Base-by-base conservation (phyloP, 2,797 vertebrate species). In the Anniella stebbinsi region DNA sequence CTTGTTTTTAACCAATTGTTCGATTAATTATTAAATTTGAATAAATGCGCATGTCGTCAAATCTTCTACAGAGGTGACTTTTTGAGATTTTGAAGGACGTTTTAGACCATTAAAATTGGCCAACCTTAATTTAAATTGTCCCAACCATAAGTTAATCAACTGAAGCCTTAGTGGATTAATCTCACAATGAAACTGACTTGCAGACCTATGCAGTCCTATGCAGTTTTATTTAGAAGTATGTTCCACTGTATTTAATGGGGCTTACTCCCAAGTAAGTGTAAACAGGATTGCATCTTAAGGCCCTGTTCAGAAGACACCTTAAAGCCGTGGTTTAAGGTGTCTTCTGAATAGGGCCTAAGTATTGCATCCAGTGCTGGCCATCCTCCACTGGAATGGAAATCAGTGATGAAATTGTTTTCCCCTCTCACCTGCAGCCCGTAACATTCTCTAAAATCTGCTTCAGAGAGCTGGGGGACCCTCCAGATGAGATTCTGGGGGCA, bases 11-110 rank as follows among this genome's bases (percentile, higher is more conserved):
- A 25, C 51, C 51, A 70, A 72, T 60, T 57, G 72, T 41, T n/a
- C 4, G 4, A 28, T 48, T n/a, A 89, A 88, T 77, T 41, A 89
- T 23, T 57, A 69, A 21, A 76, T 87, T 67, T 87, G 38, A 60
- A 66, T 18, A 88, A 57, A 63, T 48, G 23, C n/a, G 28, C 51
- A 63, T 63, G 10, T 60, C 41, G 10, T 25, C 36, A 67, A 70
- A 21, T 70, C 41, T 33, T 84, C 41, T 23, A 21, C 4, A 2
- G 33, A 17, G 21, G 70, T 28, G 21, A 12, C 70, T 57, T 84
- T 86, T 57, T 51, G 15, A 25, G 36, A 21, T 63, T 38, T 7
- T 57, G 33, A 21, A 66, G 33, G 45, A 5, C 30, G 45, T 54
- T 76, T 76, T 33, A 45, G 72, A 63, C 7, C n/a, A 38, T 15